Evolutionary conservation across 2,797 vertebrate species (phyloP), one percentile per base, ranked within the genome.

Genomic region (Gobionotothen gibberifrons): DNA sequence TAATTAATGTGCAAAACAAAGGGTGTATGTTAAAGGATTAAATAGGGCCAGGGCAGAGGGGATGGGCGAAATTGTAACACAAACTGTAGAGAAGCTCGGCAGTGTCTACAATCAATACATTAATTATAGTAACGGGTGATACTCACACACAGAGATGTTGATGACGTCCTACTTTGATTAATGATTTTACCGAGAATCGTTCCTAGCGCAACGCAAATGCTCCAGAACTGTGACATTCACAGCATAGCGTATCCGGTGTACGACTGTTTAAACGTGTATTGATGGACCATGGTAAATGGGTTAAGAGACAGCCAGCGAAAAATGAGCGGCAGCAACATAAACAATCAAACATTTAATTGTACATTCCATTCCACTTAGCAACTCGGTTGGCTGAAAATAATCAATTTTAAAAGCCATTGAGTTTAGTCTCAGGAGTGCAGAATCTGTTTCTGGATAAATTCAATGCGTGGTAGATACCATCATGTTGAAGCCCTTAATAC

Each of bases 331-430:
- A 76, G 75, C 17, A 4, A 60, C 63, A 47, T 85, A 83, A 90
- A 90, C 84, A 93, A 86, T 91, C 84, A 85, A 79, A 88, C 55
- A 64, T 85, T 91, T 89, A 85, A 87, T 90, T 85, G 82, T 81
- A 88, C 78, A 87, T 90, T 85, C 67, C 64, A 82, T 85, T 92
- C 77, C 90, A 89, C 87, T 91, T 90, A 88, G 86, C 61, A 61
- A 85, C 74, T 63, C 51, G 13, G 44, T 57, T 58, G 77, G 58
- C 47, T 80, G 83, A 85, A 81, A 88, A 83, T 75, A 89, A 91
- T 91, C 76, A 49, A 70, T 89, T 84, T 83, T 74, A 71, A 87
- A 90, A 89, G 77, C 78, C 62, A 62, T 57, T 19, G 60, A 69
- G 66, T 89, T 44, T 42, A 63, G 46, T 83, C 59, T 74, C 68